These are phyloP conservation scores for Periophthalmodon schlosseri DNA, from an alignment of 2,113 vertebrate species.

Conservation along the genomic window DNA sequence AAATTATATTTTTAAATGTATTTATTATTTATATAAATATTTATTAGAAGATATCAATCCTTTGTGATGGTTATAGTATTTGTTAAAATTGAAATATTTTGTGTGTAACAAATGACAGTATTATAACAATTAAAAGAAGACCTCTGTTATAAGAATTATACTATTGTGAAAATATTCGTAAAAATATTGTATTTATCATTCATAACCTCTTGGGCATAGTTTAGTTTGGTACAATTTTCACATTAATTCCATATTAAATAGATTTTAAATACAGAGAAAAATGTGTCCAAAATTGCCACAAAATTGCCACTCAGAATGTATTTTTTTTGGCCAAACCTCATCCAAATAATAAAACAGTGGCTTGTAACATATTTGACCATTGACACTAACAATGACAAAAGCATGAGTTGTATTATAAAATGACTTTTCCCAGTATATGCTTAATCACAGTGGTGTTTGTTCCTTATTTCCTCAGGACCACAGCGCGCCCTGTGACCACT, in stretches of 20 bases:
- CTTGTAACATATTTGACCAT: background rate
- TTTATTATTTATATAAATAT: background rate
- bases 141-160: background rate
- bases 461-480: slow-evolving; percentile 38
- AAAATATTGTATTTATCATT: background rate
- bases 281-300: too few species aligned
- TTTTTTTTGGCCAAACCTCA: too few species aligned
- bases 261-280: background rate
- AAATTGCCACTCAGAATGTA: too few species aligned
- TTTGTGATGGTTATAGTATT: background rate
- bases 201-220: background rate
- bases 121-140: background rate
- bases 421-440: background rate
- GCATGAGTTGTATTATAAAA: background rate
- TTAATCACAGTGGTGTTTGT: slow-evolving; percentile 16
- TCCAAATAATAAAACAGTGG: background rate
- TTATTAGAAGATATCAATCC: background rate
- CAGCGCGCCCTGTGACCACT: slow-evolving; percentile 46
- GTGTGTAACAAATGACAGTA: background rate
- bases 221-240: background rate
- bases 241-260: background rate
- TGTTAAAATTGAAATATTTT: background rate
- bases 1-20: too few species aligned
- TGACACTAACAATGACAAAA: background rate
- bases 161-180: background rate